Evolutionary conservation across 2,888 invertebrate genomes (phyloP).

Genomic region (Sphecodes monilicornis): DNA sequence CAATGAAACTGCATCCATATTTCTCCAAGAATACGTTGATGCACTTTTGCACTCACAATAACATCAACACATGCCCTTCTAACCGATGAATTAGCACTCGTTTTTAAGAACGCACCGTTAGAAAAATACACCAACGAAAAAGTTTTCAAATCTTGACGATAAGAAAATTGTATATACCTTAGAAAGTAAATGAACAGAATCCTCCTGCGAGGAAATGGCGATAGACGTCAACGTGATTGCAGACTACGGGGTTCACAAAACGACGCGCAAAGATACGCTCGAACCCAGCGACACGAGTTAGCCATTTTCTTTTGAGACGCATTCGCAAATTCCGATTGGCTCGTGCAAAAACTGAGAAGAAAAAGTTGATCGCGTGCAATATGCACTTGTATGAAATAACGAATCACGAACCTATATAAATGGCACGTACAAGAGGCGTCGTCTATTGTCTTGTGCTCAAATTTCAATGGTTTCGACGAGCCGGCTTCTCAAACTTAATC

Average conservation of each 20-base stretch:
- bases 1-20: constrained; percentile 69
- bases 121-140: background rate
- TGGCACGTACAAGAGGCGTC: constrained; percentile 2
- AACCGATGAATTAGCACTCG: constrained; percentile 46
- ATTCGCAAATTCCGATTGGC: constrained; percentile 81
- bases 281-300: constrained; percentile 84
- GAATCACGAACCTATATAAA: constrained; percentile 49
- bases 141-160: background rate
- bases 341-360: constrained; percentile 74
- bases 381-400: constrained; percentile 65
- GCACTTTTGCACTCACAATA: constrained; percentile 74
- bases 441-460: background rate
- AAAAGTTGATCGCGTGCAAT: constrained; percentile 69
- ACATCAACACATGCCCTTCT: constrained; percentile 53
- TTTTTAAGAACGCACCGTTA: constrained; percentile 30
- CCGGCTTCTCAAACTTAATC: background rate
- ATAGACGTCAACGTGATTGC: constrained; percentile 88
- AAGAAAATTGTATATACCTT: constrained; percentile 61
- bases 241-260: constrained; percentile 90
- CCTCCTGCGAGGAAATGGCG: constrained; percentile 87
- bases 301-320: constrained; percentile 82
- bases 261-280: constrained; percentile 91
- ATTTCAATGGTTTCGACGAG: background rate
- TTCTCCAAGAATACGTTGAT: constrained; percentile 61
- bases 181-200: constrained; percentile 70